Evolutionary conservation across 1,140 invertebrate species (phyloP).

Genomic region (Monomorium pharaonis): DNA sequence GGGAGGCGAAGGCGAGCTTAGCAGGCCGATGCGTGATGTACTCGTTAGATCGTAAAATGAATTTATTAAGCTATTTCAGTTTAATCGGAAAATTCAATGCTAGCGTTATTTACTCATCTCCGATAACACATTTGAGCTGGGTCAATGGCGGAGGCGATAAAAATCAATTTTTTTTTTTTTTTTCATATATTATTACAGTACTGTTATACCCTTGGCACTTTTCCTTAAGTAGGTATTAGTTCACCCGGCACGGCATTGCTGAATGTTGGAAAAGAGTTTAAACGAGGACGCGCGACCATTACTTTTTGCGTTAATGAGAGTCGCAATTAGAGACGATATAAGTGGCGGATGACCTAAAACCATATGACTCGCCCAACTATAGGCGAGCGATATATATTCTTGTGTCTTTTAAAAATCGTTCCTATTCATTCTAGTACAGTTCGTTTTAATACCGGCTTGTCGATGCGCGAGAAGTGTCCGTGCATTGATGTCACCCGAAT

Average conservation of each 20-base stretch:
- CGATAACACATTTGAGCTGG: neutral
- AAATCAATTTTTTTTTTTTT: neutral
- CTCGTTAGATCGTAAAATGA: constrained; percentile 34
- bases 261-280: constrained; percentile 33
- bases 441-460: neutral
- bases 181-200: neutral
- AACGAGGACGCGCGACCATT: constrained; percentile 28
- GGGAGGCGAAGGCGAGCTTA: neutral
- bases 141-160: neutral
- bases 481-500: constrained; percentile 24
- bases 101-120: neutral
- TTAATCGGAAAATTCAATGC: neutral
- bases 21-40: neutral
- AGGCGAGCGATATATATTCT: neutral
- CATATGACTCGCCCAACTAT: neutral
- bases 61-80: constrained; percentile 15
- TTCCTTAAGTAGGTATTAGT: neutral
- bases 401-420: constrained; percentile 11
- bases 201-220: neutral
- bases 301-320: constrained; percentile 45
- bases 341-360: constrained; percentile 56
- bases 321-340: constrained; percentile 61
- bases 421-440: neutral
- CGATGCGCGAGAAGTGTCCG: neutral
- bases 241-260: neutral